A percentile compares a stretch with the other conserved stretches of the same genome.
Evolutionary conservation across 2,888 invertebrate species (phyloP).

Genomic region (Eretmocerus hayati): DNA sequence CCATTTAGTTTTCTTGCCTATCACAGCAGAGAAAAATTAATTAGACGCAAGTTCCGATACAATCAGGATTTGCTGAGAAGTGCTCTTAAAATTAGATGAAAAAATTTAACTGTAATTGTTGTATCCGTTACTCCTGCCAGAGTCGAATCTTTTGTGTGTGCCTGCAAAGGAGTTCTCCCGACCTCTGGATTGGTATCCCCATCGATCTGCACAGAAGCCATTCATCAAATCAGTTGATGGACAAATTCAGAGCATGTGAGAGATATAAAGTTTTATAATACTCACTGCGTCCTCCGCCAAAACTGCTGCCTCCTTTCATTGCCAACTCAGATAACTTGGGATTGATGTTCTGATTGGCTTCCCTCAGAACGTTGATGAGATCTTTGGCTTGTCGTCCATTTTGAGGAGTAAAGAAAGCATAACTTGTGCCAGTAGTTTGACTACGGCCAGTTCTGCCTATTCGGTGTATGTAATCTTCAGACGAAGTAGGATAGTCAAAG

Average conservation of each 20-base stretch:
- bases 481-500: constrained; percentile 95
- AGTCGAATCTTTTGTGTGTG: constrained; percentile 37
- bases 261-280: constrained; percentile 2
- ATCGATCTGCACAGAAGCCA: constrained; percentile 38
- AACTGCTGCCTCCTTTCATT: constrained; percentile 42
- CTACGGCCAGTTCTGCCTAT: constrained; percentile 94
- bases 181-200: constrained; percentile 37
- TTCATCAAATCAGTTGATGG: too few species aligned
- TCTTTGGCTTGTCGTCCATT: constrained; percentile 89
- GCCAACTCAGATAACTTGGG: constrained; percentile 78
- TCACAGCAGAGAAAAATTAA: constrained; percentile 25
- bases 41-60: constrained; percentile 24
- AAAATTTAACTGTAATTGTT: constrained; percentile 33
- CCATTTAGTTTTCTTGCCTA: constrained; percentile 25
- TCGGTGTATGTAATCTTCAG: constrained; percentile 95
- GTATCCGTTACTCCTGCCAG: constrained; percentile 30
- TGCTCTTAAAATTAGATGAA: constrained; percentile 17
- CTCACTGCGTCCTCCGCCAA: constrained; percentile 35
- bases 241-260: neutral
- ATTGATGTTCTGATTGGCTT: constrained; percentile 91
- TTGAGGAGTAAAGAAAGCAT: constrained; percentile 88
- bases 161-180: constrained; percentile 36
- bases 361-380: constrained; percentile 82
- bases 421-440: constrained; percentile 89
- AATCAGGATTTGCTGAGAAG: constrained; percentile 22